phyloP scores from a whole-genome alignment of 2,797 vertebrate genomes.

The Chloroceryle inda region DNA sequence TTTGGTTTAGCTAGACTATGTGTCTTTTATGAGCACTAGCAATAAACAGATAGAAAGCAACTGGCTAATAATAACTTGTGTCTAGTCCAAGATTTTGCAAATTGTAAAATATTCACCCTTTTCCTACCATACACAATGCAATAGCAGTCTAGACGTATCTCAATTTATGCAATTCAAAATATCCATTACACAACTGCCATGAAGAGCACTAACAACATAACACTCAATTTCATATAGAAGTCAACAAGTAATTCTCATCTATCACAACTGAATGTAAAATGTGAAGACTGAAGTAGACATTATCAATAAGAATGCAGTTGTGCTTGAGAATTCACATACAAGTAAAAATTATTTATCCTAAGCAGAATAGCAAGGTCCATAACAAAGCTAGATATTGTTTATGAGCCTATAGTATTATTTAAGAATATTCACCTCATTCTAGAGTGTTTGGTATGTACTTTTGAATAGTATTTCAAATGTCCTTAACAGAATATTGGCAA shows the following conservation, averaged over 20 bases:
- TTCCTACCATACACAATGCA: conserved; percentile 19
- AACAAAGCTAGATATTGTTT: background rate
- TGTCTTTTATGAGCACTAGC: background rate
- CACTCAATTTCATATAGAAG: background rate
- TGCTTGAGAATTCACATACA: background rate
- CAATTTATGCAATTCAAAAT: conserved; percentile 27
- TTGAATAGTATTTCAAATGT: background rate
- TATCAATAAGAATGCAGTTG: background rate
- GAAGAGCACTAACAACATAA: background rate
- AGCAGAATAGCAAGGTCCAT: background rate
- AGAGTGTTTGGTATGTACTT: background rate
- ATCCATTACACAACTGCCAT: conserved; percentile 12
- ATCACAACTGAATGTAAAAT: background rate
- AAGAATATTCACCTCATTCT: background rate
- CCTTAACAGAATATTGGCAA: background rate
- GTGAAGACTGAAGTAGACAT: background rate
- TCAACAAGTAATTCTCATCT: background rate
- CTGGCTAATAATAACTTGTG: background rate
- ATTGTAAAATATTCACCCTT: conserved; percentile 19
- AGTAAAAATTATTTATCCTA: background rate
- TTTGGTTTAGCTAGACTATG: background rate
- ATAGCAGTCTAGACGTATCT: conserved; percentile 43
- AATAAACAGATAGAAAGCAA: background rate
- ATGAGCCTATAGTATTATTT: background rate
- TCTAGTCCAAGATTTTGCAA: background rate